Conservation (phyloP, 2,113 vertebrate genomes). For the Pseudorectes ferrugineus region DNA sequence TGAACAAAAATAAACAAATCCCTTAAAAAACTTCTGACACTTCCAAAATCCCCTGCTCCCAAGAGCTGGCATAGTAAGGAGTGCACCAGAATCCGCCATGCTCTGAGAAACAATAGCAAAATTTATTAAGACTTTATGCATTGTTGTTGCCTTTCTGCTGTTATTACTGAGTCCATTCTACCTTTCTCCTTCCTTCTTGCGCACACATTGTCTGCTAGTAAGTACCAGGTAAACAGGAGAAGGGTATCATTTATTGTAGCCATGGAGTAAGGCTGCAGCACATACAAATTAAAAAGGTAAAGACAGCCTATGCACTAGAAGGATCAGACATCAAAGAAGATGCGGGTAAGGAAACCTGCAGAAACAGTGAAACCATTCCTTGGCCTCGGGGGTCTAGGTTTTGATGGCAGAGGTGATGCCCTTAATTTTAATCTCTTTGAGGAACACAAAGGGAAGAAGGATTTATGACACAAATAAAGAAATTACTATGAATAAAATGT, state of each 20-base stretch:
- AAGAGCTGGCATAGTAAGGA: not conserved
- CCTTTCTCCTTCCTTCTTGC: not conserved
- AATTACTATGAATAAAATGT: conserved; percentile 30
- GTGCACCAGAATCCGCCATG: not conserved
- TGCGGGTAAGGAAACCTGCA: not conserved
- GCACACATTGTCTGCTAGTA: not conserved
- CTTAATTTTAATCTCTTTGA: conserved; percentile 44
- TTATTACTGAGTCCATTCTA: not conserved
- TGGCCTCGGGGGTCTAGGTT: not conserved
- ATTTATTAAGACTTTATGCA: not conserved
- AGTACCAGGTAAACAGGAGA: not conserved
- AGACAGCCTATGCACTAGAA: not conserved
- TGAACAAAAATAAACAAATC: not conserved
- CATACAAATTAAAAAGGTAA: not conserved
- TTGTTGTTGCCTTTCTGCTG: not conserved
- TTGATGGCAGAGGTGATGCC: conserved; percentile 18
- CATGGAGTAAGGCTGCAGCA: not conserved
- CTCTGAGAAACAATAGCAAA: not conserved
- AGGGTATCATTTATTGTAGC: not conserved
- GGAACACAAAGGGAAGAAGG: not conserved
- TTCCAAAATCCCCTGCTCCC: not conserved
- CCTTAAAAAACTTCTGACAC: not conserved
- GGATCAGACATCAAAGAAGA: not conserved
- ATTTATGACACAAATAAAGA: conserved; percentile 46
- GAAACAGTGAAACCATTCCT: not conserved